Conservation (phyloP, 2,113 vertebrate genomes). For the Jaculus jaculus region DNA sequence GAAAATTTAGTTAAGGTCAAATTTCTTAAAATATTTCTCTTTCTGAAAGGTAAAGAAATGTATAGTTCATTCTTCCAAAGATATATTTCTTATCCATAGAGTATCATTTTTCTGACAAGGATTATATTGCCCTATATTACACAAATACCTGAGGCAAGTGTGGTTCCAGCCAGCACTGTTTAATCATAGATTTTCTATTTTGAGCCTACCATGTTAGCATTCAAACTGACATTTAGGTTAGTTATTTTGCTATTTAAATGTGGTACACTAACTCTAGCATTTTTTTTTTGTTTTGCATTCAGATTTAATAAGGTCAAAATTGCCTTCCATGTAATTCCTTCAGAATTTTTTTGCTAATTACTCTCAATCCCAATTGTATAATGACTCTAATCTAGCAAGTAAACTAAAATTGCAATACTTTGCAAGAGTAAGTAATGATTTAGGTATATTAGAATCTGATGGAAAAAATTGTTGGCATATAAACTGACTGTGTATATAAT, state of each 20-base stretch:
- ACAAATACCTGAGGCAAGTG: background rate
- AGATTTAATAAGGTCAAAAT: background rate
- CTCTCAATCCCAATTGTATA: background rate
- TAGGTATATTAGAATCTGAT: no score
- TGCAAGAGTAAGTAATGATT: background rate
- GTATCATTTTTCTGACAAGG: background rate
- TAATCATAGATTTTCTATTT: background rate
- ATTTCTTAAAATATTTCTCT: background rate
- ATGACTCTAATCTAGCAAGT: background rate
- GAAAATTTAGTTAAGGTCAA: background rate
- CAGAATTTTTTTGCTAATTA: background rate
- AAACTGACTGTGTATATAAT: background rate
- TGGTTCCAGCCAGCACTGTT: background rate
- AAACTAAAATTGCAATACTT: background rate
- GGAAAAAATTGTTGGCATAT: no score
- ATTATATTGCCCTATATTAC: background rate
- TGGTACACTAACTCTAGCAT: background rate
- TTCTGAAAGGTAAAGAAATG: background rate
- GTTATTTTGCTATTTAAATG: background rate
- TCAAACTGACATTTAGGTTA: background rate
- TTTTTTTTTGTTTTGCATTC: background rate
- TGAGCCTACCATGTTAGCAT: background rate
- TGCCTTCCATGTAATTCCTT: background rate
- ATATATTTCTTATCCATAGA: background rate
- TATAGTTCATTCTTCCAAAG: background rate